phyloP scores from a whole-genome alignment of 2,888 invertebrate genomes.

The Caenorhabditis japonica region DNA sequence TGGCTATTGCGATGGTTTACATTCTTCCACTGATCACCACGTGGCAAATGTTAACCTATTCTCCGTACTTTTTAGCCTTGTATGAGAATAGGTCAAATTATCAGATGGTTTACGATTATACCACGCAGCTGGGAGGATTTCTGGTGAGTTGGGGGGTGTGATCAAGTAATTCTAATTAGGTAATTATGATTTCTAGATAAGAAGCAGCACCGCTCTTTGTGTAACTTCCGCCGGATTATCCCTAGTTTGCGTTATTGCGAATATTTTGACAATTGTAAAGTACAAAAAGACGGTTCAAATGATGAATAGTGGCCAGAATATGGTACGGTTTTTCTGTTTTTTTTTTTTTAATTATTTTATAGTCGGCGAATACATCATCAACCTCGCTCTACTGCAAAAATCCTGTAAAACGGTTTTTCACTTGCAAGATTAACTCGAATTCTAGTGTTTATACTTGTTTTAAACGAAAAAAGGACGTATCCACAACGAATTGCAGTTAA shows the following conservation, averaged over 20 bases:
- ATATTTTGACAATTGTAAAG: constrained; percentile 12
- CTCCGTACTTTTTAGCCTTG: constrained; percentile 20
- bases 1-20: constrained; percentile 14
- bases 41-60: constrained; percentile 48
- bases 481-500: too few relatives aligned
- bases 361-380: too few relatives aligned
- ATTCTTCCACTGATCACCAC: constrained; percentile 24
- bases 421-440: too few relatives aligned
- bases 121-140: background rate
- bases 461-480: too few relatives aligned
- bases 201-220: constrained; percentile 30
- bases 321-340: background rate
- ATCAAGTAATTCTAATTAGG: background rate
- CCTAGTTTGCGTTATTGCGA: constrained; percentile 20
- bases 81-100: constrained; percentile 18
- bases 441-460: too few relatives aligned
- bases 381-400: too few relatives aligned
- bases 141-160: constrained; percentile 3
- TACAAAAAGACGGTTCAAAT: constrained; percentile 8
- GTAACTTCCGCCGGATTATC: constrained; percentile 8
- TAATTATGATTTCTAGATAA: constrained; percentile 12
- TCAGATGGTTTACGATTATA: constrained; percentile 34
- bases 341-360: too few relatives aligned
- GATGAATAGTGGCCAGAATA: constrained; percentile 9
- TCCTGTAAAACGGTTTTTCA: too few relatives aligned